phyloP scores from a whole-genome alignment of 2,797 vertebrate genomes.

The Buceros bicornis region DNA sequence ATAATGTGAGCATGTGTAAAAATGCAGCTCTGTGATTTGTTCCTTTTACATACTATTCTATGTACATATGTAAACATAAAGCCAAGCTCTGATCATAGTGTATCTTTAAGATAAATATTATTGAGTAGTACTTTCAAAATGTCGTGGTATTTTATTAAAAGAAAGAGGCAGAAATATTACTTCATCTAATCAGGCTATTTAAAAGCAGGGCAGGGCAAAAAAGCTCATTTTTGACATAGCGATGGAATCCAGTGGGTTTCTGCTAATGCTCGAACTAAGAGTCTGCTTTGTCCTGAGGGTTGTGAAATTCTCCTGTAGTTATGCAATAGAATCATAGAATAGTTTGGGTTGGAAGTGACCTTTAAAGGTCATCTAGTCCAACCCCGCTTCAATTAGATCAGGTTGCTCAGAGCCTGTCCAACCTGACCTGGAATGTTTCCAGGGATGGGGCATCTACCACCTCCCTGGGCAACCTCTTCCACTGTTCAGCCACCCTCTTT shows the following conservation, averaged over 20 bases:
- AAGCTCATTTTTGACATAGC: conserved; percentile 41
- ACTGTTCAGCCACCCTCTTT: neutral
- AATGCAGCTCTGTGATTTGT: neutral
- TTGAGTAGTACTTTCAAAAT: neutral
- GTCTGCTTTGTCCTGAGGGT: neutral
- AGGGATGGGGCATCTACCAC: neutral
- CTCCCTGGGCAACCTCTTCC: neutral
- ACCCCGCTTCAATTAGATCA: neutral
- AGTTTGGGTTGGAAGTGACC: neutral
- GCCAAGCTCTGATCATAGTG: neutral
- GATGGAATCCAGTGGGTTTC: conserved; percentile 47
- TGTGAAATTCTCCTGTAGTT: neutral
- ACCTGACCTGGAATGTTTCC: neutral
- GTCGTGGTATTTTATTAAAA: neutral
- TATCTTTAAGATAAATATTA: neutral
- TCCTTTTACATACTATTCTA: neutral
- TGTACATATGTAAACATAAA: neutral
- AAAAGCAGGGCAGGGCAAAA: conserved; percentile 52
- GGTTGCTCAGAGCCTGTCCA: neutral
- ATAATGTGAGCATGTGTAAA: neutral
- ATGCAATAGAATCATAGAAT: neutral
- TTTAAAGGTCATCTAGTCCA: neutral
- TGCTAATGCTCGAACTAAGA: conserved; percentile 43
- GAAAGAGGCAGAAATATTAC: neutral
- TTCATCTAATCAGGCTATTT: conserved; percentile 37